These are phyloP conservation scores for Rhagoletis pomonella DNA, from an alignment of 1,140 invertebrate genomes.

Conservation along the genomic window DNA sequence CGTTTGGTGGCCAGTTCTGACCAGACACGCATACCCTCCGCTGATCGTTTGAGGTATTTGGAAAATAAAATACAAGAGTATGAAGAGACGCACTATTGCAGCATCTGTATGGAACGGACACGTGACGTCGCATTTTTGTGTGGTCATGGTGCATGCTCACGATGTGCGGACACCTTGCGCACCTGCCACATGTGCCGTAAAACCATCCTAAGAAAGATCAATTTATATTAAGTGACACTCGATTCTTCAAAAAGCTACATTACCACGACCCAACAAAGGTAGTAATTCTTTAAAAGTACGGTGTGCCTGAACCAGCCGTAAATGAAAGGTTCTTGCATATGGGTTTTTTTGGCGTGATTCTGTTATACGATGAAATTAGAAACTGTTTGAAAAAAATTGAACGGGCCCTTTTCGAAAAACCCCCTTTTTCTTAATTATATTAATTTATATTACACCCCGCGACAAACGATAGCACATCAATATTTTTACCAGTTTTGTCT, in stretches of 20 bases:
- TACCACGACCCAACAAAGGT: not conserved
- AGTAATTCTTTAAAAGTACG: not conserved
- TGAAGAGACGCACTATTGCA: slow-evolving; percentile 88
- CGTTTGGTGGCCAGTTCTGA: slow-evolving; percentile 66
- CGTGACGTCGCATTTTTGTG: slow-evolving; percentile 91
- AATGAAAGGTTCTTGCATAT: too few species aligned
- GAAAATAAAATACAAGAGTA: slow-evolving; percentile 91
- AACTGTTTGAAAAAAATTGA: too few species aligned
- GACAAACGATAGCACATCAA: too few species aligned
- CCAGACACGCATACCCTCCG: slow-evolving; percentile 76
- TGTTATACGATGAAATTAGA: too few species aligned
- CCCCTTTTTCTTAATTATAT: too few species aligned
- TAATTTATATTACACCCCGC: too few species aligned
- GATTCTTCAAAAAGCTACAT: not conserved
- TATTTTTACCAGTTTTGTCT: too few species aligned
- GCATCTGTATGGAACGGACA: slow-evolving; percentile 86
- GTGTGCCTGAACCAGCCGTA: too few species aligned
- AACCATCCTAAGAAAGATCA: slow-evolving; percentile 91
- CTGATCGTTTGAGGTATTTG: slow-evolving; percentile 81
- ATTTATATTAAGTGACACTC: slow-evolving; percentile 79
- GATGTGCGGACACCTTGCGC: slow-evolving; percentile 87
- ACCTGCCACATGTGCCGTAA: slow-evolving; percentile 95
- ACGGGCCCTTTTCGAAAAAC: too few species aligned
- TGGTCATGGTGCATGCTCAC: slow-evolving; percentile 90
- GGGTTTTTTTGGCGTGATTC: too few species aligned